A percentile compares a stretch with the other conserved stretches of the same genome.
phyloP scores from a whole-genome alignment of 1,140 invertebrate species.

The Aplysia californica region DNA sequence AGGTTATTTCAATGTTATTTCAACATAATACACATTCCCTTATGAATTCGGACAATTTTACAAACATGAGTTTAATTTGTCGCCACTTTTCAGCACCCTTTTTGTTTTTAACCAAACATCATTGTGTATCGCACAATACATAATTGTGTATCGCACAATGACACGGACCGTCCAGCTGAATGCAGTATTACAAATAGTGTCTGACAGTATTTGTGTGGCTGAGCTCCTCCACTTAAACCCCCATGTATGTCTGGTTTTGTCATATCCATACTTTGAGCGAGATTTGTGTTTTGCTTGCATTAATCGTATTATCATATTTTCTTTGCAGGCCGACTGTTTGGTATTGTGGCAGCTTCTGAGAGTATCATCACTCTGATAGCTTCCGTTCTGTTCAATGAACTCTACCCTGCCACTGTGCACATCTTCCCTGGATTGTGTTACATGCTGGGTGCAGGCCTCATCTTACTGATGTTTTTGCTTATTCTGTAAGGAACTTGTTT shows the following conservation, averaged over 20 bases:
- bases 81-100: neutral
- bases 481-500: neutral
- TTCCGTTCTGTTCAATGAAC: slow-evolving; percentile 64
- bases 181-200: no score
- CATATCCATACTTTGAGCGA: no score
- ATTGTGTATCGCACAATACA: neutral
- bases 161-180: no score
- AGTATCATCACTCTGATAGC: slow-evolving; percentile 63
- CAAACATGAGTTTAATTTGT: neutral
- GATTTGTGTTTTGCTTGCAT: neutral
- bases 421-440: slow-evolving; percentile 64
- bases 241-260: no score
- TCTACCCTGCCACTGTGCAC: slow-evolving; percentile 65
- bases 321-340: slow-evolving; percentile 67
- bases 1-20: neutral
- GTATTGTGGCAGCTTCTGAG: slow-evolving; percentile 66
- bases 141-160: slow-evolving; percentile 3
- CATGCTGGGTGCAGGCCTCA: slow-evolving; percentile 35
- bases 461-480: slow-evolving; percentile 19
- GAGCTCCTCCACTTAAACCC: neutral
- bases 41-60: neutral
- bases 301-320: neutral
- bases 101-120: neutral
- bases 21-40: neutral
- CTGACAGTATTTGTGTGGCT: neutral